phyloP scores from a whole-genome alignment of 2,888 invertebrate genomes.

The Amorpha juglandis region DNA sequence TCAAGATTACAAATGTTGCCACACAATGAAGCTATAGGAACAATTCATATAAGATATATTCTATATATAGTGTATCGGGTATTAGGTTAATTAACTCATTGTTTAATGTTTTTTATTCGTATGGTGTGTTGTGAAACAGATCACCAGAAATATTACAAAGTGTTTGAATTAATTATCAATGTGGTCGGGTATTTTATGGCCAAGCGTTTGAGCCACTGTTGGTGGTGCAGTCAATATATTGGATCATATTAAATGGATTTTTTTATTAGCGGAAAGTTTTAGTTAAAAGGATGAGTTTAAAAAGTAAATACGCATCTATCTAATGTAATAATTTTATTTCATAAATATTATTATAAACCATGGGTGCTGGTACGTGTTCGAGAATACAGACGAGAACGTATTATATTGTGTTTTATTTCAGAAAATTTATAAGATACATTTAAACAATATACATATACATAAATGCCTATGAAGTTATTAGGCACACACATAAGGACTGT shows the following conservation, averaged over 20 bases:
- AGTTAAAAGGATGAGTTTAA: neutral
- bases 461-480: too few relatives aligned
- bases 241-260: conserved; percentile 6
- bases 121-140: conserved; percentile 22
- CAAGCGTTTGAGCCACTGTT: conserved; percentile 1
- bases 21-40: conserved; percentile 31
- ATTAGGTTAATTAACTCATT: conserved; percentile 63
- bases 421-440: too few relatives aligned
- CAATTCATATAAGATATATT: conserved; percentile 44
- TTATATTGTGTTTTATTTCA: too few relatives aligned
- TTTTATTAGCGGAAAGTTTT: conserved; percentile 12
- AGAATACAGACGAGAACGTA: too few relatives aligned
- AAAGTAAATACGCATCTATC: neutral
- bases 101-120: conserved; percentile 41
- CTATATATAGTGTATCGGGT: conserved; percentile 57
- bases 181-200: neutral
- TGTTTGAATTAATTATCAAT: conserved; percentile 13
- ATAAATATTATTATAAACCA: too few relatives aligned
- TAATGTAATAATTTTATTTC: neutral
- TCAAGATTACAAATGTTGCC: conserved; percentile 10
- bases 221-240: neutral
- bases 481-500: too few relatives aligned
- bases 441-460: too few relatives aligned
- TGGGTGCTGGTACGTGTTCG: too few relatives aligned
- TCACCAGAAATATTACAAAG: conserved; percentile 22